These are phyloP conservation scores for Hirudinaria manillensis DNA, from an alignment of 2,888 invertebrate species.

Conservation along the genomic window DNA sequence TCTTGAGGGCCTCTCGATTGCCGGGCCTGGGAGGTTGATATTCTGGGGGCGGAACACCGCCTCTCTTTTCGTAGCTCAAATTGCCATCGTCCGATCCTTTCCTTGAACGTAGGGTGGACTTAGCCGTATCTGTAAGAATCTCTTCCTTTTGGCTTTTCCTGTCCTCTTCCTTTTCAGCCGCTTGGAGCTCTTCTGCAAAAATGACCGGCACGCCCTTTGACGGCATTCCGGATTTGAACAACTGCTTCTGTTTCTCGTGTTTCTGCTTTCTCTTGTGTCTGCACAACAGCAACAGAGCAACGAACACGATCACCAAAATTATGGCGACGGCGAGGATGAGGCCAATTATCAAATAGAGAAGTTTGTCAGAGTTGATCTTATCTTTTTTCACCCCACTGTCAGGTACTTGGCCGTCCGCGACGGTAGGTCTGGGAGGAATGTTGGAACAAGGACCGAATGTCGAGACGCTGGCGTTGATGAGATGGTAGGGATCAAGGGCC, in stretches of 20 bases:
- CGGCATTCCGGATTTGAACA: not conserved
- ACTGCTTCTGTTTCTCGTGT: conserved; percentile 61
- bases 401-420: conserved; percentile 19
- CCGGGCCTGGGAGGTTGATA: conserved; percentile 24
- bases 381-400: conserved; percentile 17
- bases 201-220: conserved; percentile 77
- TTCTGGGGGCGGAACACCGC: conserved; percentile 22
- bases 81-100: conserved; percentile 69
- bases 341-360: conserved; percentile 77
- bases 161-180: conserved; percentile 51
- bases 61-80: conserved; percentile 5
- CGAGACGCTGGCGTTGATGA: conserved; percentile 31
- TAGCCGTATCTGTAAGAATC: not conserved
- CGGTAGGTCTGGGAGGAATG: not conserved
- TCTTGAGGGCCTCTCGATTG: conserved; percentile 2
- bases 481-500: conserved; percentile 41
- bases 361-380: conserved; percentile 43
- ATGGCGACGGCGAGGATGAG: conserved; percentile 72
- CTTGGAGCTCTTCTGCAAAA: conserved; percentile 86
- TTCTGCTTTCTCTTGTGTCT: conserved; percentile 64
- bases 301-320: conserved; percentile 76
- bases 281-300: conserved; percentile 81
- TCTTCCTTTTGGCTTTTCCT: not conserved
- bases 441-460: conserved; percentile 33
- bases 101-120: conserved; percentile 78